These are phyloP conservation scores for Habrosyne pyritoides DNA, from an alignment of 2,888 invertebrate species.

Conservation along the genomic window DNA sequence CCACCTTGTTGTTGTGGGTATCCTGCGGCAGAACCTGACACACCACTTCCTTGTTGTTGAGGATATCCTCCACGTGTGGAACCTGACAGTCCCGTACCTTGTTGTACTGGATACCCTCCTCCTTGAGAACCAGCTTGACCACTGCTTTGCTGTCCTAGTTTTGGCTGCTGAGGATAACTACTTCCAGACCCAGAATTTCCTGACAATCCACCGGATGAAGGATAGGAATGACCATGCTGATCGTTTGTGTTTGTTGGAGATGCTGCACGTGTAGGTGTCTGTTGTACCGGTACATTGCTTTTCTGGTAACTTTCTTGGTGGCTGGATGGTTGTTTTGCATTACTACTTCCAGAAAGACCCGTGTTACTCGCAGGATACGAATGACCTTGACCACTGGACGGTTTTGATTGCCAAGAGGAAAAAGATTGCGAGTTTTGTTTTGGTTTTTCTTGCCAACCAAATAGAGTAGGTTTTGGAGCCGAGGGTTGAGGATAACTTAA, in stretches of 20 bases:
- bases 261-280: constrained; percentile 29
- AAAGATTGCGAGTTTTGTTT: constrained; percentile 52
- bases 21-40: too few species aligned
- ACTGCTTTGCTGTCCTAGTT: constrained; percentile 35
- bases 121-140: constrained; percentile 27
- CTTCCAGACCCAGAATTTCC: constrained; percentile 49
- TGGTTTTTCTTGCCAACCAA: constrained; percentile 73
- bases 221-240: constrained; percentile 60
- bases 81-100: constrained; percentile 30
- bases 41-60: constrained; percentile 42
- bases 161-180: constrained; percentile 43
- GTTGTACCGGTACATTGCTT: constrained; percentile 54
- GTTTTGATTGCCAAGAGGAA: constrained; percentile 54
- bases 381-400: constrained; percentile 51
- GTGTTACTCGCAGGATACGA: constrained; percentile 71
- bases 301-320: constrained; percentile 67
- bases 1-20: constrained; percentile 28
- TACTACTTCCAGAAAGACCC: constrained; percentile 61
- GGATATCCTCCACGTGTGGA: constrained; percentile 29
- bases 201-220: constrained; percentile 64
- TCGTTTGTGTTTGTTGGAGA: constrained; percentile 33
- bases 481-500: constrained; percentile 67
- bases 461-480: constrained; percentile 61
- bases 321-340: constrained; percentile 50
- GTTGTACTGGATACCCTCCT: constrained; percentile 41